A percentile compares a stretch with the other conserved stretches of the same genome.
These are phyloP conservation scores for Turnix velox DNA, from an alignment of 2,113 vertebrate genomes.

Conservation along the genomic window DNA sequence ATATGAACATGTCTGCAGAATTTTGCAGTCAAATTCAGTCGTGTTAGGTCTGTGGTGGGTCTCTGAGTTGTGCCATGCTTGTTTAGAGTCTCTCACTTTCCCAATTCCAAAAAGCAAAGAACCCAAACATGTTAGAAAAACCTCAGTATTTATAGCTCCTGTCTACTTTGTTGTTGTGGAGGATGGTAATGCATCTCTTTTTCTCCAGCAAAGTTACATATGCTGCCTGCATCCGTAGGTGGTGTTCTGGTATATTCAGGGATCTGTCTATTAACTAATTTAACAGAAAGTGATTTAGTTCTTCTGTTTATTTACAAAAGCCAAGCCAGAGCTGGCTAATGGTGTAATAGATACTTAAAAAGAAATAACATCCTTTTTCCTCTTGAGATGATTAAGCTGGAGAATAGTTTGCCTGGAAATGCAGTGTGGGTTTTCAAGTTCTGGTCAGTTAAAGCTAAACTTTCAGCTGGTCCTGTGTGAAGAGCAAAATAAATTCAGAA, in stretches of 20 bases:
- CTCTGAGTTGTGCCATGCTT: not conserved
- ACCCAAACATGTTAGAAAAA: not conserved
- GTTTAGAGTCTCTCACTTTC: not conserved
- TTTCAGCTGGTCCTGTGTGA: not conserved
- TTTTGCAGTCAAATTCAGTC: not conserved
- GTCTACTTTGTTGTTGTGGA: not conserved
- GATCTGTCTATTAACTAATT: constrained; percentile 34
- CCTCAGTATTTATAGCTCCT: not conserved
- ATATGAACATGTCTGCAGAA: not conserved
- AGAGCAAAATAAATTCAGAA: too few species aligned
- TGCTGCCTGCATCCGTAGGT: constrained; percentile 1
- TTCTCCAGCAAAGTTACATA: constrained; percentile 10
- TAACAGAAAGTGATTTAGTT: not conserved
- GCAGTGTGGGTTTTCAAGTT: not conserved
- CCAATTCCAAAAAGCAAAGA: not conserved
- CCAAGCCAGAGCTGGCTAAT: not conserved
- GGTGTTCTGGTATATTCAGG: not conserved
- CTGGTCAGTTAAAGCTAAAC: not conserved
- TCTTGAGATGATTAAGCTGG: not conserved
- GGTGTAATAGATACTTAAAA: not conserved
- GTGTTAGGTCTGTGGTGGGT: rapidly evolving
- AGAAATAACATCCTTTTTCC: not conserved
- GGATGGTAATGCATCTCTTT: not conserved
- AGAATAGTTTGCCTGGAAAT: not conserved
- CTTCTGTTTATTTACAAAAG: constrained; percentile 29